Conservation (phyloP, 2,888 invertebrate genomes). For the Hirtodrosophila confusa region DNA sequence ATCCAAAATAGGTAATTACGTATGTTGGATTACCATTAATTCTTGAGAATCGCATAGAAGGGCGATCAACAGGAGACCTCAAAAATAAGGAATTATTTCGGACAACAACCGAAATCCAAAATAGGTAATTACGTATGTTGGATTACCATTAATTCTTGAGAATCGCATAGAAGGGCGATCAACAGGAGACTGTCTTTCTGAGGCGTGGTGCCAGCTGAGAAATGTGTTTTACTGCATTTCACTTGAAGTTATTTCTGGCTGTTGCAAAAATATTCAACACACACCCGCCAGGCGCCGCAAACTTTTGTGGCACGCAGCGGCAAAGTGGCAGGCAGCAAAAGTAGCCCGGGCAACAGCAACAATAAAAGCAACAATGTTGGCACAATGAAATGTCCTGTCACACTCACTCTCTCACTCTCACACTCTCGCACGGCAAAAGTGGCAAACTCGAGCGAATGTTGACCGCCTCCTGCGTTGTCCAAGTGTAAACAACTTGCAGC, state of each 20-base stretch:
- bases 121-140: too few relatives aligned
- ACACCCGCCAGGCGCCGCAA: constrained; percentile 15
- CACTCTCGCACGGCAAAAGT: constrained; percentile 41
- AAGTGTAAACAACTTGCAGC: constrained; percentile 57
- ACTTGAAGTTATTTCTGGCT: constrained; percentile 52
- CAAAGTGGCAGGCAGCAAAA: constrained; percentile 39
- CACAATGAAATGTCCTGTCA: constrained; percentile 65
- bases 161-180: too few relatives aligned
- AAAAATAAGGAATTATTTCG: too few relatives aligned
- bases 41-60: too few relatives aligned
- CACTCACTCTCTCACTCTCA: constrained; percentile 16
- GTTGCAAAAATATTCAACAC: constrained; percentile 54
- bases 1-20: too few relatives aligned
- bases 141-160: too few relatives aligned
- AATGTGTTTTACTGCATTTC: constrained; percentile 58
- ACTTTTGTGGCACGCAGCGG: constrained; percentile 55
- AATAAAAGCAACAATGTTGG: constrained; percentile 69
- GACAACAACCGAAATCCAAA: too few relatives aligned
- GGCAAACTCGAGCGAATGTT: constrained; percentile 62
- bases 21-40: too few relatives aligned
- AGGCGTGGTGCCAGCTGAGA: background rate
- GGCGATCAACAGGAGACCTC: too few relatives aligned
- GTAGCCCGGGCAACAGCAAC: constrained; percentile 46
- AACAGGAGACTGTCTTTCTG: too few relatives aligned
- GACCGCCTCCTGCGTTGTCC: constrained; percentile 53